Evolutionary conservation across 2,888 invertebrate genomes (phyloP).

Genomic region (Notodromas monacha): DNA sequence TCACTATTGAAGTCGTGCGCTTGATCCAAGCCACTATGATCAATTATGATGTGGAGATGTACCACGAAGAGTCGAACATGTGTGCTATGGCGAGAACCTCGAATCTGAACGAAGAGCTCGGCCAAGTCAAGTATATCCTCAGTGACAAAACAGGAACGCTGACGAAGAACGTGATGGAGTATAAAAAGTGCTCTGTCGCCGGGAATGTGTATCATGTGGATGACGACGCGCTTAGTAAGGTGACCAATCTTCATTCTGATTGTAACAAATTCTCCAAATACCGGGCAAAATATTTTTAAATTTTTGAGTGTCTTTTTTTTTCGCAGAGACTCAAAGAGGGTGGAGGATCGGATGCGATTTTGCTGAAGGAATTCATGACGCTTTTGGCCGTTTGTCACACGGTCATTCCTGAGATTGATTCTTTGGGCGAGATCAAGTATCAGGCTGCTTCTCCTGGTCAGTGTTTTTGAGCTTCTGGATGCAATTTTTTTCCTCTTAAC

Average conservation of each 20-base stretch:
- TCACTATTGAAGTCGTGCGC: constrained; percentile 86
- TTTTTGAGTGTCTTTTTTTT: too few species aligned
- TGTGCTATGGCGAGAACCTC: constrained; percentile 88
- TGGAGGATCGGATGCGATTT: constrained; percentile 16
- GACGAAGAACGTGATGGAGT: constrained; percentile 90
- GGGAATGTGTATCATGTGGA: constrained; percentile 16
- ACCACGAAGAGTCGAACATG: constrained; percentile 57
- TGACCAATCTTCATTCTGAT: too few species aligned
- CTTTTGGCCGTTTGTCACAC: constrained; percentile 94
- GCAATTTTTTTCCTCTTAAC: too few species aligned
- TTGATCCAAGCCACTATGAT: constrained; percentile 79
- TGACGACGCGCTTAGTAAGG: background rate
- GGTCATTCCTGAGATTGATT: constrained; percentile 49
- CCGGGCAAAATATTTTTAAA: too few species aligned
- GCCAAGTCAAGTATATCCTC: constrained; percentile 80
- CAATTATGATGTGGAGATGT: constrained; percentile 88
- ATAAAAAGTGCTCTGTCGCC: constrained; percentile 28
- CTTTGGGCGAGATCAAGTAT: constrained; percentile 24
- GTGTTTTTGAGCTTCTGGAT: too few species aligned
- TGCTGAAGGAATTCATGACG: constrained; percentile 50
- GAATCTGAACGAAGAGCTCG: constrained; percentile 88
- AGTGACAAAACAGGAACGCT: constrained; percentile 95
- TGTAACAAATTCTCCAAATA: too few species aligned
- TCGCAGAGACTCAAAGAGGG: constrained; percentile 4
- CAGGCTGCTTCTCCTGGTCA: constrained; percentile 85